phyloP scores from a whole-genome alignment of 2,888 invertebrate species.

The Pachycephus smyrnensis region DNA sequence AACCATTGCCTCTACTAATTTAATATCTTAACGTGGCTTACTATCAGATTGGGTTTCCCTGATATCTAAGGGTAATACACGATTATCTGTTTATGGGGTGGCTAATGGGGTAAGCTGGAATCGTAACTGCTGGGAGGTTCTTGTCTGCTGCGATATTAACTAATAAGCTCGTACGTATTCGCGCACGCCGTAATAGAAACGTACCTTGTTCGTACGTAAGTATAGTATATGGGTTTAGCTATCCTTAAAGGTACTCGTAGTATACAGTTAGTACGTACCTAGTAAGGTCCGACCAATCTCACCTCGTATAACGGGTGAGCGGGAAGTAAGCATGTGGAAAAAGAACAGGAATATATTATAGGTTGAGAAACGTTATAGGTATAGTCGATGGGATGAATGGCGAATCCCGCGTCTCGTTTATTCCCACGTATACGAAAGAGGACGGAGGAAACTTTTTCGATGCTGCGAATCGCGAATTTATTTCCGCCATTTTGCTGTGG shows the following conservation, averaged over 20 bases:
- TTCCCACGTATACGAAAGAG: background rate
- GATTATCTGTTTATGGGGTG: conserved; percentile 61
- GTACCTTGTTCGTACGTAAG: background rate
- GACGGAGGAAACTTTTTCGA: background rate
- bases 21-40: conserved; percentile 52
- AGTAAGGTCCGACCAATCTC: conserved; percentile 8
- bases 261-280: background rate
- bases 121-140: conserved; percentile 33
- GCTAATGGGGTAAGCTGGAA: conserved; percentile 45
- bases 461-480: background rate
- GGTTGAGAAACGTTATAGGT: background rate
- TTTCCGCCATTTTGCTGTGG: background rate
- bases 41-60: conserved; percentile 56
- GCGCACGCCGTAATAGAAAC: conserved; percentile 30
- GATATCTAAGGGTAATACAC: conserved; percentile 53
- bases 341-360: background rate
- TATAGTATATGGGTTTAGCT: background rate
- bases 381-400: background rate
- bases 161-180: conserved; percentile 43
- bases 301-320: conserved; percentile 26
- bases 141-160: conserved; percentile 38
- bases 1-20: conserved; percentile 35
- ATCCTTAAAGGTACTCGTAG: background rate
- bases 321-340: conserved; percentile 21
- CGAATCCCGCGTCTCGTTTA: background rate